Evolutionary conservation across 2,113 vertebrate species (phyloP).

Genomic region (Nycticryphes semicollaris): DNA sequence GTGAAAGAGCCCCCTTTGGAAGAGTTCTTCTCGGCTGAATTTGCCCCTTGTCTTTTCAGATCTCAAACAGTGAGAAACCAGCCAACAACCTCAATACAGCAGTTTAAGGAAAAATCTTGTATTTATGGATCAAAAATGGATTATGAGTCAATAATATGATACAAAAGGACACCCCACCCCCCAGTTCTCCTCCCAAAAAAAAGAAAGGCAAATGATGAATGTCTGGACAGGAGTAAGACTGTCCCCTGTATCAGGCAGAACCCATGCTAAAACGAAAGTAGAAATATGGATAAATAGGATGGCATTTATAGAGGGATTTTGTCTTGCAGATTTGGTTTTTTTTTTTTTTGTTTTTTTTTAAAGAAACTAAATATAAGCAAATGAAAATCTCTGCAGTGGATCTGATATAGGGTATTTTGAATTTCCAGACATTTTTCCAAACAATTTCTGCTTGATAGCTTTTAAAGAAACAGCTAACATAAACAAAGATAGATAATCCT

Average conservation of each 20-base stretch:
- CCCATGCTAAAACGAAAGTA: neutral
- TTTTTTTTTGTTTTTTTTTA: neutral
- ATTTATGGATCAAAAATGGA: neutral
- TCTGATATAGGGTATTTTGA: neutral
- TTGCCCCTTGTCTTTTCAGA: neutral
- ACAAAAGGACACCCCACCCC: neutral
- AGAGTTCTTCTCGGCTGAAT: neutral
- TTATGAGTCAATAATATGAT: neutral
- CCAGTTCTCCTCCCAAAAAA: neutral
- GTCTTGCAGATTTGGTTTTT: neutral
- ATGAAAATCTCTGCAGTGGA: neutral
- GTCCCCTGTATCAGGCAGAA: neutral
- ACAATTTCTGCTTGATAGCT: neutral
- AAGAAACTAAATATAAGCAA: neutral
- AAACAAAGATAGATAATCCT: neutral
- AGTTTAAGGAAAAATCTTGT: neutral
- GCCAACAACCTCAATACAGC: neutral
- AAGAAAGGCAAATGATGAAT: neutral
- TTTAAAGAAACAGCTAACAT: neutral
- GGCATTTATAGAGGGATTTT: neutral
- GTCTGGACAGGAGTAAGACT: neutral
- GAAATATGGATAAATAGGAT: neutral
- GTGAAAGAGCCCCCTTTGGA: conserved; percentile 1
- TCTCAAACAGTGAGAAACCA: neutral
- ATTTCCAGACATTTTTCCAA: neutral